Evolutionary conservation across 2,888 invertebrate species (phyloP).

Genomic region (Trissonchulus latispiculum): DNA sequence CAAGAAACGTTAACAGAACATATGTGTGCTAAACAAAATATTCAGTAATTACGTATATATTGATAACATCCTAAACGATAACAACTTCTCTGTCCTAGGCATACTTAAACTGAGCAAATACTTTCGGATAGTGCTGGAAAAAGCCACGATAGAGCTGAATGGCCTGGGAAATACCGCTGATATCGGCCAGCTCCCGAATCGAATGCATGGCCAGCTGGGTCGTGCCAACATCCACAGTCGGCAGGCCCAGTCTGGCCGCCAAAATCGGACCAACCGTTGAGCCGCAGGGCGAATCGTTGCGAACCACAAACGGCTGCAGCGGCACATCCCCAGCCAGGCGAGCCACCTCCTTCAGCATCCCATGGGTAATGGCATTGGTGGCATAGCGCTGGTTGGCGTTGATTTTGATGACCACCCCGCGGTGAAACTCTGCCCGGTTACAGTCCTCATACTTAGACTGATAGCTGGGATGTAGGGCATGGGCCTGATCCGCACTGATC

Average conservation of each 20-base stretch:
- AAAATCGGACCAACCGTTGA: conserved; percentile 52
- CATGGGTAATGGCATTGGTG: conserved; percentile 48
- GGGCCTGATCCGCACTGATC: conserved; percentile 47
- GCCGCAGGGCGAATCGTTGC: conserved; percentile 50
- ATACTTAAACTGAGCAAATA: not conserved
- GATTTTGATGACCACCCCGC: conserved; percentile 39
- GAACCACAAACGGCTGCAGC: conserved; percentile 48
- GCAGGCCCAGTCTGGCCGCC: conserved; percentile 48
- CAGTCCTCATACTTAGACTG: conserved; percentile 46
- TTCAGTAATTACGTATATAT: too few relatives aligned
- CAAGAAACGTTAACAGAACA: too few relatives aligned
- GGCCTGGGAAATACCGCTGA: conserved; percentile 46
- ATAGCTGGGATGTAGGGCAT: conserved; percentile 51
- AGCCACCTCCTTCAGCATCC: conserved; percentile 49
- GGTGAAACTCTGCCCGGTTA: conserved; percentile 38
- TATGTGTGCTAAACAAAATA: too few relatives aligned
- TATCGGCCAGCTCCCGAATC: conserved; percentile 49
- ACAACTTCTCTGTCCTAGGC: too few relatives aligned
- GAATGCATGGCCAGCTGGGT: conserved; percentile 52
- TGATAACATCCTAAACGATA: too few relatives aligned
- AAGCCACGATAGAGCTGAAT: conserved; percentile 40
- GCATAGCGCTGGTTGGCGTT: conserved; percentile 52
- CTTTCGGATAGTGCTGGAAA: not conserved
- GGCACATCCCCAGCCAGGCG: conserved; percentile 44
- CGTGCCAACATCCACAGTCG: conserved; percentile 50